These are phyloP conservation scores for Uropsilus gracilis DNA, from an alignment of 2,113 vertebrate genomes.

Conservation along the genomic window DNA sequence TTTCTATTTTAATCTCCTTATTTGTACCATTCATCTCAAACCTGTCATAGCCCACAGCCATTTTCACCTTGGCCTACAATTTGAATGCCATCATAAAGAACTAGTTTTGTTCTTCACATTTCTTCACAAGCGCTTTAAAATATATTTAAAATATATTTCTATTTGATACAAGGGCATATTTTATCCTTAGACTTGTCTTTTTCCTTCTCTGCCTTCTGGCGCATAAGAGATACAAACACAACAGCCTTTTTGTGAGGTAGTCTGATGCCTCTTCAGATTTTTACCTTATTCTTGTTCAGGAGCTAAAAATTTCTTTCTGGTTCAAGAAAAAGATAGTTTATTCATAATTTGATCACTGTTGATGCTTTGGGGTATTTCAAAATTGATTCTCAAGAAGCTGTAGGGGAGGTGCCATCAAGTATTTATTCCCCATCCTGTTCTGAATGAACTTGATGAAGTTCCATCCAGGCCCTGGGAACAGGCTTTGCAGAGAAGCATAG, in stretches of 20 bases:
- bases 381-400: background rate
- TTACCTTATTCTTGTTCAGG: background rate
- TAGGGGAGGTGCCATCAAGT: constrained; percentile 1
- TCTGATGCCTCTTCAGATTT: background rate
- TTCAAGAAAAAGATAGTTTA: background rate
- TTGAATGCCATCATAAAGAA: constrained; percentile 5
- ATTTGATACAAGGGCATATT: background rate
- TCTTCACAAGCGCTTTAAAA: background rate
- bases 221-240: background rate
- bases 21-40: constrained; percentile 52
- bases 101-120: background rate
- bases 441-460: background rate
- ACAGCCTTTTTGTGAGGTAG: background rate
- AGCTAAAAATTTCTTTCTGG: background rate
- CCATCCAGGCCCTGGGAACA: background rate
- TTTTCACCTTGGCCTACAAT: constrained; percentile 66
- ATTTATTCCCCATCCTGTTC: constrained; percentile 33
- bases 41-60: background rate
- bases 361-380: background rate
- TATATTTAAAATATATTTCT: background rate
- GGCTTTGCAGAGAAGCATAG: background rate
- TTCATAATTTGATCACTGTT: constrained; percentile 11
- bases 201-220: background rate
- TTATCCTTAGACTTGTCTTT: background rate
- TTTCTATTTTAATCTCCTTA: constrained; percentile 64